phyloP scores from a whole-genome alignment of 1,140 invertebrate genomes.

The Prorops nasuta region DNA sequence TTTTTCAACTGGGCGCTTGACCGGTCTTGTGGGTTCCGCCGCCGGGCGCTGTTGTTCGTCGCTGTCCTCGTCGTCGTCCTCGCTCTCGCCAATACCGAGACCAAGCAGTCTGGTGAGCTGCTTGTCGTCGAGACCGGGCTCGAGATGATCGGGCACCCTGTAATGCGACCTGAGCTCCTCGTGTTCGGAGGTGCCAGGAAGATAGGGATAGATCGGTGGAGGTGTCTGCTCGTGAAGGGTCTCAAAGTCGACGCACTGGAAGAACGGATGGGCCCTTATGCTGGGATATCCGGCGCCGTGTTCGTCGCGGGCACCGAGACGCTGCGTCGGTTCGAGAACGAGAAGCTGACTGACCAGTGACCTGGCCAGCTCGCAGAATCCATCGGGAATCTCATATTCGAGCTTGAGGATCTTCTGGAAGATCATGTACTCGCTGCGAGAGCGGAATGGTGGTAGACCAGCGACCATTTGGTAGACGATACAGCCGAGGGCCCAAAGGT shows the following conservation, averaged over 20 bases:
- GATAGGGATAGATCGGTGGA: slow-evolving; percentile 80
- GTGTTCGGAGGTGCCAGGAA: slow-evolving; percentile 74
- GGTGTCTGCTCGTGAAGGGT: slow-evolving; percentile 75
- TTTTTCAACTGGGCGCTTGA: slow-evolving; percentile 13
- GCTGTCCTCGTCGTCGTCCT: slow-evolving; percentile 27
- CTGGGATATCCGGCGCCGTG: slow-evolving; percentile 72
- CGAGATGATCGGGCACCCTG: slow-evolving; percentile 72
- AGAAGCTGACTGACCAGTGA: slow-evolving; percentile 87
- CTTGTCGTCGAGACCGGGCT: slow-evolving; percentile 81
- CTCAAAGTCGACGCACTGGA: slow-evolving; percentile 81
- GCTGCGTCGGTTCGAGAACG: slow-evolving; percentile 73
- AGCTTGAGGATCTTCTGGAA: slow-evolving; percentile 94
- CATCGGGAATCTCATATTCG: slow-evolving; percentile 90
- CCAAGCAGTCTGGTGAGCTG: slow-evolving; percentile 76
- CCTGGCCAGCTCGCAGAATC: slow-evolving; percentile 79
- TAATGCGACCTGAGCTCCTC: slow-evolving; percentile 66
- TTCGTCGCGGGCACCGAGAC: slow-evolving; percentile 81
- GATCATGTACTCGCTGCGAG: slow-evolving; percentile 92
- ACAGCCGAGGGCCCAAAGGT: slow-evolving; percentile 98
- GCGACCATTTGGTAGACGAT: slow-evolving; percentile 97
- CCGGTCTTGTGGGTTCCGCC: slow-evolving; percentile 2
- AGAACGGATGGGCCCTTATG: slow-evolving; percentile 85
- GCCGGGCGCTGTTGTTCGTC: neutral
- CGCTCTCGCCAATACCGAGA: slow-evolving; percentile 61
- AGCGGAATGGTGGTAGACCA: slow-evolving; percentile 88